Percentiles rank a stretch among this genome's conserved stretches.
Evolutionary conservation across 2,113 vertebrate genomes (phyloP).

Genomic region (Hippocampus mohnikei): DNA sequence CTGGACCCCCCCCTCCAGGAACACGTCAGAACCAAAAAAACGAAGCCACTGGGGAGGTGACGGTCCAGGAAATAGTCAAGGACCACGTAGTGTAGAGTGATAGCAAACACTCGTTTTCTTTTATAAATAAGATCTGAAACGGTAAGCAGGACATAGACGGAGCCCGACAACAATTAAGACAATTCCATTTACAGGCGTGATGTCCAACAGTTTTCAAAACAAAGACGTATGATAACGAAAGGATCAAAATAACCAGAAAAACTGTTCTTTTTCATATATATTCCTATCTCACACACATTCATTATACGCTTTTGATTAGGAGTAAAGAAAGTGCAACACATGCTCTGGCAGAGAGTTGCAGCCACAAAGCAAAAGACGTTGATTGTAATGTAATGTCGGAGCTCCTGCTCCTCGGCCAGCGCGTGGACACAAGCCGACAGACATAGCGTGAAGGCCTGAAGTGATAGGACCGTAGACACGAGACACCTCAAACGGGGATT

Average conservation of each 20-base stretch:
- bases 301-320: not conserved
- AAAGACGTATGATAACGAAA: not conserved
- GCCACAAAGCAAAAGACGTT: not conserved
- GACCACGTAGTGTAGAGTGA: slow-evolving; percentile 4
- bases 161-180: not conserved
- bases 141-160: slow-evolving; percentile 12
- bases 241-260: not conserved
- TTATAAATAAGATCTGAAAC: slow-evolving; percentile 3
- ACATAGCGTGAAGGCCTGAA: not conserved
- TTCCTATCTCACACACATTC: slow-evolving; percentile 2
- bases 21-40: not conserved
- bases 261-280: not conserved
- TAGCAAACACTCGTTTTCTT: not conserved
- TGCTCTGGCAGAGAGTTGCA: slow-evolving; percentile 12
- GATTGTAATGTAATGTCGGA: not conserved
- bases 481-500: not conserved
- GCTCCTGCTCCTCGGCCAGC: not conserved
- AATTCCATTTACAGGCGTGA: not conserved
- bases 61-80: slow-evolving; percentile 5
- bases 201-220: not conserved
- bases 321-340: not conserved
- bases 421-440: slow-evolving; percentile 15
- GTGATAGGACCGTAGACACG: not conserved
- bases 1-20: not conserved
- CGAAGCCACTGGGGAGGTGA: too few relatives aligned